Conservation (phyloP, 2,797 vertebrate genomes). For the Sebastolobus altivelis region DNA sequence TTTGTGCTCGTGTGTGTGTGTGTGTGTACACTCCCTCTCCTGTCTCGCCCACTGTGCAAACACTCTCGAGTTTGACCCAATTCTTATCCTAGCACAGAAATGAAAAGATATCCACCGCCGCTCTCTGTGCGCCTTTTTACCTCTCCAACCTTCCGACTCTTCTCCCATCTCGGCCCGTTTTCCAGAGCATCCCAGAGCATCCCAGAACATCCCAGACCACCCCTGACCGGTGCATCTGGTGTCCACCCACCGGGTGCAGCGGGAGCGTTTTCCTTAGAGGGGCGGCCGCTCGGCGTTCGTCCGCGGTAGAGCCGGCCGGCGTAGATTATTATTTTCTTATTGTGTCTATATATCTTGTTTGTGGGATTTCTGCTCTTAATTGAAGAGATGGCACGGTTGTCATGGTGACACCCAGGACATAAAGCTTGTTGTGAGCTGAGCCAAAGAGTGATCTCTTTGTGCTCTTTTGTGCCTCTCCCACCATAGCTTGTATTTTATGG, state of each 20-base stretch:
- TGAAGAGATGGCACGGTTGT: conserved; percentile 81
- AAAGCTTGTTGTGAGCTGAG: conserved; percentile 79
- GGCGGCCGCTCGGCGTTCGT: conserved; percentile 14
- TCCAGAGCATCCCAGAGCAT: conserved; percentile 15
- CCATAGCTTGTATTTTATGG: conserved; percentile 17
- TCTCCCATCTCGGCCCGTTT: background rate
- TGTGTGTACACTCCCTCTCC: conserved; percentile 48
- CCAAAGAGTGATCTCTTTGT: conserved; percentile 70
- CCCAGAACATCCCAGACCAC: conserved; percentile 29
- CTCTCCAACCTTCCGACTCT: background rate
- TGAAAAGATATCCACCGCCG: conserved; percentile 50
- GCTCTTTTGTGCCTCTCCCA: conserved; percentile 56
- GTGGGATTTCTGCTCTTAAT: conserved; percentile 77
- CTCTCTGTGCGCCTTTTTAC: conserved; percentile 28
- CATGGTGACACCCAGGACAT: conserved; percentile 83
- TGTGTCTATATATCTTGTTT: conserved; percentile 64
- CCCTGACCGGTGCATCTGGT: conserved; percentile 44
- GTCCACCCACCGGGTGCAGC: conserved; percentile 30
- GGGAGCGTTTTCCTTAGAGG: conserved; percentile 16
- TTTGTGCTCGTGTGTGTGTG: conserved; percentile 39
- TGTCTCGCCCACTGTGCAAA: conserved; percentile 68
- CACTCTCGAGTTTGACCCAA: conserved; percentile 80
- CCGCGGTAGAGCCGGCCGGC: conserved; percentile 40
- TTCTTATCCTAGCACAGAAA: conserved; percentile 71
- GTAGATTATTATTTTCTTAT: conserved; percentile 69